Base-by-base conservation (phyloP, 1,140 invertebrate genomes). In the Microplitis demolitor region DNA sequence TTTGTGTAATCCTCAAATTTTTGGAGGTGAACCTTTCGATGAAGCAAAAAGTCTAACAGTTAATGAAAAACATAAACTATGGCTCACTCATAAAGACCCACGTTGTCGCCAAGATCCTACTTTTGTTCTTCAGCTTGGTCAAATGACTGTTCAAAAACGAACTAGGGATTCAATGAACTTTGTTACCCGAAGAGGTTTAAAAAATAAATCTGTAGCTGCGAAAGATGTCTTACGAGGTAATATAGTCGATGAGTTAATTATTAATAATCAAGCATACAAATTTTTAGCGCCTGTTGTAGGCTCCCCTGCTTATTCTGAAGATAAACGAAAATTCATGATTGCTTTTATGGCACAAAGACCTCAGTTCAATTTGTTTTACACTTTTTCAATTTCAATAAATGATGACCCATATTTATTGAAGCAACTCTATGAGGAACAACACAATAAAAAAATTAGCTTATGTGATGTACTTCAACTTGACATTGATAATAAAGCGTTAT, bases 1-100 rank as follows among this genome's bases (percentile, higher is more conserved):
- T 3, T 54, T 67, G 1, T 67, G 51, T 54, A 16, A 34, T 14
- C 69, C 60, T 11, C 4, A 3, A 1, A 62, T 62, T 53, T 71
- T 64, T 71, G 69, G 60, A 4, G 69, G 69, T 37, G 45, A 54
- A 9, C 33, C 60, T 2, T 35, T 71, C 4, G 69, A 63, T 13
- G 8, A 14, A 64, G 14, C 14, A 8, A 35, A 64, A 33, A 45
- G n/a, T 24, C 5, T 71, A 53, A 9, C 60, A 4, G 4, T 9
- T 62, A 62, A 62, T 62, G 60, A 62, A 31, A 14, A 4, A 62
- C 60, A 62, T 4, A 62, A 62, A 35, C 34, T 24, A 2, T 62
- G 60, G 60, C 24, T 62, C 2, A n/a, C 31, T 31, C 60, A 62
- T 62, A 33, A 31, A 62, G 60, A 62, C 4, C 4, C 60, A 34